phyloP scores from a whole-genome alignment of 1,140 invertebrate genomes.

The Bursaphelenchus mucronatus region DNA sequence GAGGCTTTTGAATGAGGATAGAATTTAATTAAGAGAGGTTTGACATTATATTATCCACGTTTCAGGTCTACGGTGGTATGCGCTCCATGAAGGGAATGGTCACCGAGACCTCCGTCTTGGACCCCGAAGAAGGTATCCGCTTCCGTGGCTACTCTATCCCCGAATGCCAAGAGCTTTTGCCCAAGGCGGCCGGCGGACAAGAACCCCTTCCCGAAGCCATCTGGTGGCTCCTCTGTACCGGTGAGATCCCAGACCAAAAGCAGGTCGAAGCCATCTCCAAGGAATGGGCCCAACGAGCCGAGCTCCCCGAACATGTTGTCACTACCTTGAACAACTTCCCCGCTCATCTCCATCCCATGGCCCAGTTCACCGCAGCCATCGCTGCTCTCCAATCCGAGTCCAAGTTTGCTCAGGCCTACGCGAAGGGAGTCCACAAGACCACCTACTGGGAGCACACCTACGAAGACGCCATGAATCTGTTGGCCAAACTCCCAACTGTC shows the following conservation, averaged over 20 bases:
- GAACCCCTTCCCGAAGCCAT: conserved; percentile 90
- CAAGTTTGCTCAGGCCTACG: conserved; percentile 85
- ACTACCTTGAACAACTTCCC: conserved; percentile 92
- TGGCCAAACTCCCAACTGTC: conserved; percentile 87
- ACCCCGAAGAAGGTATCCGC: conserved; percentile 82
- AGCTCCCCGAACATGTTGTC: conserved; percentile 84
- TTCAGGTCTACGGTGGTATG: conserved; percentile 93
- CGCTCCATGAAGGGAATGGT: conserved; percentile 88
- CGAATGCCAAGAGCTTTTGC: conserved; percentile 83
- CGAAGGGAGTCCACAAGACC: conserved; percentile 75
- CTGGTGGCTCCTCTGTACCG: conserved; percentile 89
- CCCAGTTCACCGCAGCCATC: conserved; percentile 85
- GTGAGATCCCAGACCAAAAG: conserved; percentile 78
- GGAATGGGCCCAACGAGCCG: conserved; percentile 83
- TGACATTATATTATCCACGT: conserved; percentile 21
- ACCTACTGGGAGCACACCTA: conserved; percentile 79
- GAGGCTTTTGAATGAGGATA: no score
- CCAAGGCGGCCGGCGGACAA: conserved; percentile 76
- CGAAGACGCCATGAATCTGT: conserved; percentile 90
- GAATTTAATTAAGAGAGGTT: conserved; percentile 17
- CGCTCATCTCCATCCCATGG: conserved; percentile 87
- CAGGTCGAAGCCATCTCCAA: conserved; percentile 73
- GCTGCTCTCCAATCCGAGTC: conserved; percentile 87
- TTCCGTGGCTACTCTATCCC: conserved; percentile 92
- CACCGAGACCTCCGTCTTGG: conserved; percentile 88